A percentile compares a stretch with the other conserved stretches of the same genome.
Evolutionary conservation across 2,888 invertebrate genomes (phyloP).

Genomic region (Acanthacorydalis orientalis): DNA sequence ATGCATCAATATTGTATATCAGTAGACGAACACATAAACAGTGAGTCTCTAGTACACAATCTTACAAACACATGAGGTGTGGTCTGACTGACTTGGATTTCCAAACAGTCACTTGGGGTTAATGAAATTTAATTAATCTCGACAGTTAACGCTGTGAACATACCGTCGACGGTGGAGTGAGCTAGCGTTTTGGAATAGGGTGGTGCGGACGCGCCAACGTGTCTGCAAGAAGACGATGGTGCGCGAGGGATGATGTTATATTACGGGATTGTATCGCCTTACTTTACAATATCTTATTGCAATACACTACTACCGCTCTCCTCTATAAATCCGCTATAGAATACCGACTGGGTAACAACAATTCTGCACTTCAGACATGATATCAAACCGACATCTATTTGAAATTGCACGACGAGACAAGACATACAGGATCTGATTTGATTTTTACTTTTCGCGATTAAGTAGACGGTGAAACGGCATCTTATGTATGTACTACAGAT

Average conservation of each 20-base stretch:
- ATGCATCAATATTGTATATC: no score
- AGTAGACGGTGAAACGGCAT: no score
- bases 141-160: conserved; percentile 8
- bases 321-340: no score
- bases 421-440: no score
- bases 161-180: not conserved
- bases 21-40: no score
- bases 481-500: no score
- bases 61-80: not conserved
- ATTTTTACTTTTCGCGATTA: no score
- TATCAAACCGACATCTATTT: no score
- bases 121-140: conserved; percentile 23
- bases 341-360: no score
- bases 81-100: conserved; percentile 6
- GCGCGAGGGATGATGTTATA: not conserved
- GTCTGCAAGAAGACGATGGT: not conserved
- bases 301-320: conserved; percentile 8
- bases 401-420: no score
- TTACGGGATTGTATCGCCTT: conserved; percentile 11
- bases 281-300: conserved; percentile 25
- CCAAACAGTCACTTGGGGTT: conserved; percentile 18
- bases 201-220: not conserved
- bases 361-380: no score
- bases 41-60: no score
- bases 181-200: not conserved